phyloP scores from a whole-genome alignment of 1,140 invertebrate genomes.

The Rhyacophila brunnea region DNA sequence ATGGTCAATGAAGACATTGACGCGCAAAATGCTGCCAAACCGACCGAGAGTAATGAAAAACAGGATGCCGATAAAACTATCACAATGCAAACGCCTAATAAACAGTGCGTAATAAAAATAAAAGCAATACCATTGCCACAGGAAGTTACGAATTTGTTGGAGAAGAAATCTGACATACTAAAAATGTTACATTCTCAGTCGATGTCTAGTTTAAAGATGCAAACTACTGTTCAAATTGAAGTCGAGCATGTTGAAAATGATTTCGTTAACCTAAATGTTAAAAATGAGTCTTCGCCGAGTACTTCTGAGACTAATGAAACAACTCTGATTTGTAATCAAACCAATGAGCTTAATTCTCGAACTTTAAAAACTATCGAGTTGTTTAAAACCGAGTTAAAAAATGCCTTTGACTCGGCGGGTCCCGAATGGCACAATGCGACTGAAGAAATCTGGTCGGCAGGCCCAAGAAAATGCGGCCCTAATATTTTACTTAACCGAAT shows the following conservation, averaged over 20 bases:
- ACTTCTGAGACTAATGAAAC: no score
- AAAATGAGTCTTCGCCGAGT: background rate
- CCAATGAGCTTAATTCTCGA: slow-evolving; percentile 31
- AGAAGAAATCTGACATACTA: slow-evolving; percentile 55
- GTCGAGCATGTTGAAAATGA: slow-evolving; percentile 8
- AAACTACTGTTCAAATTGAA: slow-evolving; percentile 1
- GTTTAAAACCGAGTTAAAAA: slow-evolving; percentile 66
- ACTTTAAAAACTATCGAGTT: slow-evolving; percentile 57
- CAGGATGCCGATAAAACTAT: slow-evolving; percentile 58
- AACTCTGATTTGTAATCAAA: no score
- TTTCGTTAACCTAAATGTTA: background rate
- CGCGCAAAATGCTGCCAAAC: slow-evolving; percentile 44
- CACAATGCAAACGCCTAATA: slow-evolving; percentile 68
- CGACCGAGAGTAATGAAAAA: slow-evolving; percentile 39
- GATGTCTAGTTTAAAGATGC: background rate
- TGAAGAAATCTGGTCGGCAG: slow-evolving; percentile 86
- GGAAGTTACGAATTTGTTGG: slow-evolving; percentile 65
- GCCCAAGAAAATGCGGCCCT: slow-evolving; percentile 83
- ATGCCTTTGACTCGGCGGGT: slow-evolving; percentile 60
- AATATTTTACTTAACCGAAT: slow-evolving; percentile 85
- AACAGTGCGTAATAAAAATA: slow-evolving; percentile 71
- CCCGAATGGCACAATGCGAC: slow-evolving; percentile 60
- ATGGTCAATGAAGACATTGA: slow-evolving; percentile 87
- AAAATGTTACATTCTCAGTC: slow-evolving; percentile 45
- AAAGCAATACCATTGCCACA: slow-evolving; percentile 78